Evolutionary conservation across 2,113 vertebrate genomes (phyloP), one percentile per base, ranked within the genome.

Genomic region (Dromaius novaehollandiae): DNA sequence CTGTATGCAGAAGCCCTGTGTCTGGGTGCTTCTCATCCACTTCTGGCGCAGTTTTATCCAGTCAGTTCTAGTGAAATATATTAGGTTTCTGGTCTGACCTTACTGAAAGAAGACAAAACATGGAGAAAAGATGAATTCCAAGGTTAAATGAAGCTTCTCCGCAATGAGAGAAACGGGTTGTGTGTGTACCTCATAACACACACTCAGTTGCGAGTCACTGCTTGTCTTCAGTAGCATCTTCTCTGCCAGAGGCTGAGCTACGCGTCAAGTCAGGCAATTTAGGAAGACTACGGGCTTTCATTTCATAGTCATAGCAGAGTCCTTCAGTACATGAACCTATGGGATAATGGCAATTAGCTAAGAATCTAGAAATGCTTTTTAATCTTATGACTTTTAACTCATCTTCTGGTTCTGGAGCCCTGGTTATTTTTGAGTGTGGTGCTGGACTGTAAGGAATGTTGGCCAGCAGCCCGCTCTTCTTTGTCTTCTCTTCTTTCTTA

Each of bases 391-490:
- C 44, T 95, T 87, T 36, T 32, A 86, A 40, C 26, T 94, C 6
- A 25, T 46, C 48, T 82, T 79, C 48, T 64, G 28, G 42, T 92
- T 93, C 60, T 68, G 80, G 55, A 93, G 76, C 32, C 25, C 40
- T n/a, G 12, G n/a, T 58, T 77, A 7, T 61, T 90, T 86, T 75
- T 86, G 30, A 50, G n/a, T 25, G 36, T 15, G 42, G 56, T 81
- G 66, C 66, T 85, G 51, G 71, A 61, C 26, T 76, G 34, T 58
- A 50, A 93, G 64, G 85, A 55, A 55, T 71, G 70, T 50, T 60
- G 95, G 60, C 90, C 90, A 93, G 82, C 88, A 91, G 92, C 28
- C 16, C 44, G 88, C 95, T 94, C 85, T 91, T 88, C 96, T 82
- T 66, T 85, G 70, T 94, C 53, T 61, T 69, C 84, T 78, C 53